phyloP scores from a whole-genome alignment of 53 echinoderm and acorn worm species.

The Crossaster papposus region DNA sequence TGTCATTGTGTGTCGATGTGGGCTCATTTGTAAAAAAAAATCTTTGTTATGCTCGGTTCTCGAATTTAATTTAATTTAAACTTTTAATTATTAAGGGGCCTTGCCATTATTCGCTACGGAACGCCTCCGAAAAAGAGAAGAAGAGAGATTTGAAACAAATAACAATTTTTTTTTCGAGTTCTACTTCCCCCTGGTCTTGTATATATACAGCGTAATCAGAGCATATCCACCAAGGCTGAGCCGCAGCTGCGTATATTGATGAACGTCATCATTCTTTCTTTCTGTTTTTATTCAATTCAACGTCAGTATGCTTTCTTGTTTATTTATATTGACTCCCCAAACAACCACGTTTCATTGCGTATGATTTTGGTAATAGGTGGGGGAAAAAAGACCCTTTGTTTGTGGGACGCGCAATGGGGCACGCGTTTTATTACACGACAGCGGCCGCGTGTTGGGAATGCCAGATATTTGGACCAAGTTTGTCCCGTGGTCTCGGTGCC shows the following conservation, averaged over 20 bases:
- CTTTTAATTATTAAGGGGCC: not conserved
- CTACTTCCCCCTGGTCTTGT: not conserved
- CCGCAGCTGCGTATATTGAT: not conserved
- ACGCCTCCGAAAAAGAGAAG: not conserved
- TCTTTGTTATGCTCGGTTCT: not conserved
- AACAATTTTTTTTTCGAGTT: not conserved
- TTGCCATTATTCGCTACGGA: not conserved
- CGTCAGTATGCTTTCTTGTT: not conserved
- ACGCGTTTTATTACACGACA: not conserved
- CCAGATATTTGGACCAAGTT: not conserved
- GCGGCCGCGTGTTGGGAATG: conserved; percentile 6
- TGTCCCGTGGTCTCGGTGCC: not conserved
- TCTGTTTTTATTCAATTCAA: not conserved
- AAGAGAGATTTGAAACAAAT: not conserved
- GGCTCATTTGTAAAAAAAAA: not conserved
- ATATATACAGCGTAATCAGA: not conserved
- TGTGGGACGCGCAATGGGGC: not conserved
- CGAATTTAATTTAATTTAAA: conserved; percentile 18
- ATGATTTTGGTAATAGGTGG: not conserved
- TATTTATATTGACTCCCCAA: not conserved
- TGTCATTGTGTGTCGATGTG: not conserved
- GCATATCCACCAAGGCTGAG: not conserved
- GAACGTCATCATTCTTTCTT: not conserved
- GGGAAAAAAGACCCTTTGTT: conserved; percentile 24
- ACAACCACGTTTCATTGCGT: not conserved